These are phyloP conservation scores for Brotula barbata DNA, from an alignment of 2,797 vertebrate species.

Conservation along the genomic window DNA sequence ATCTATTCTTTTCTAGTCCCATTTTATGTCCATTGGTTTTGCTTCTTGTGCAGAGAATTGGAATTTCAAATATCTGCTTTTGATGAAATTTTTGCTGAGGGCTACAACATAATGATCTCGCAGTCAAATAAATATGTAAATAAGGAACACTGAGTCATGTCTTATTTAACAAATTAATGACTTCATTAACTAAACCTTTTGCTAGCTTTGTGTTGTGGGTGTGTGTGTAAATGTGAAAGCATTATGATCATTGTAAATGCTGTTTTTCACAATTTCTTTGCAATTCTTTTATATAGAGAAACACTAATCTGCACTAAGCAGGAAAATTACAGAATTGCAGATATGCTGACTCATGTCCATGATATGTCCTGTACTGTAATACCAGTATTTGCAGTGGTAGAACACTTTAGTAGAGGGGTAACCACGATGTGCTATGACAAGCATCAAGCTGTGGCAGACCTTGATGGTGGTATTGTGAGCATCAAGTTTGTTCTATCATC, in stretches of 20 bases:
- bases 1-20: slow-evolving; percentile 39
- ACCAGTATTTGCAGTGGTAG: slow-evolving; percentile 17
- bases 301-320: slow-evolving; percentile 2
- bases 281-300: slow-evolving; percentile 10
- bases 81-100: slow-evolving; percentile 64
- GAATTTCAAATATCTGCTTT: slow-evolving; percentile 65
- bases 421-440: slow-evolving; percentile 24
- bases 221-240: slow-evolving; percentile 16
- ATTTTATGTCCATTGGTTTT: slow-evolving; percentile 49
- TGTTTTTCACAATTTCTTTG: slow-evolving; percentile 3
- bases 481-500: slow-evolving; percentile 62
- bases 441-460: slow-evolving; percentile 25
- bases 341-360: slow-evolving; percentile 12
- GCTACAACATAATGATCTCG: slow-evolving; percentile 62
- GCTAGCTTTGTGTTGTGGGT: slow-evolving; percentile 27
- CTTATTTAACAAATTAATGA: slow-evolving; percentile 61
- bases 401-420: too few species aligned
- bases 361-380: neutral
- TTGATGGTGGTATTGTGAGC: slow-evolving; percentile 54
- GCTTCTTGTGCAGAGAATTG: slow-evolving; percentile 58
- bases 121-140: slow-evolving; percentile 68
- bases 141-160: slow-evolving; percentile 49
- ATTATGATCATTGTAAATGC: slow-evolving; percentile 5
- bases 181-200: slow-evolving; percentile 58
- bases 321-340: slow-evolving; percentile 13